Evolutionary conservation across 2,888 invertebrate genomes (phyloP).

Genomic region (Oithona nana): DNA sequence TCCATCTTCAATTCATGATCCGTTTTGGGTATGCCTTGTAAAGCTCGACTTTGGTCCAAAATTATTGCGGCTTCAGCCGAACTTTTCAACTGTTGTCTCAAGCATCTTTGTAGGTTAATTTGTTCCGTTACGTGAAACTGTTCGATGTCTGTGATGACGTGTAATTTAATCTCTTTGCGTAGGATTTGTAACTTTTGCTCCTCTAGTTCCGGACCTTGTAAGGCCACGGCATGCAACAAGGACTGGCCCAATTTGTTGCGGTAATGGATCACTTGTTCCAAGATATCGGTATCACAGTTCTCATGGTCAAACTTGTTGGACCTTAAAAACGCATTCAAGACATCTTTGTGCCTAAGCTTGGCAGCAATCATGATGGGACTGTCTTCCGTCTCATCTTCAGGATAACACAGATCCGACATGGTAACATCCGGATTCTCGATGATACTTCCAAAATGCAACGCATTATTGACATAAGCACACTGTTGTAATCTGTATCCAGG

Average conservation of each 20-base stretch:
- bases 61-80: conserved; percentile 14
- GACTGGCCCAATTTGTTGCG: conserved; percentile 3
- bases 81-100: conserved; percentile 8
- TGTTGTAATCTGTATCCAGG: conserved; percentile 11
- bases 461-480: conserved; percentile 11
- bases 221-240: conserved; percentile 3
- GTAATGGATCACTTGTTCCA: conserved; percentile 2
- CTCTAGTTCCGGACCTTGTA: conserved; percentile 17
- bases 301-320: neutral
- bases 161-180: conserved; percentile 13
- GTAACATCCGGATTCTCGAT: conserved; percentile 9
- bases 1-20: conserved; percentile 10
- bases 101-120: conserved; percentile 12
- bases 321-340: conserved; percentile 2
- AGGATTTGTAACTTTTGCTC: conserved; percentile 16
- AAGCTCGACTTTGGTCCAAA: conserved; percentile 11
- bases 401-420: neutral
- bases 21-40: conserved; percentile 17
- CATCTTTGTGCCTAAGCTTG: conserved; percentile 13
- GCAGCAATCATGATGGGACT: conserved; percentile 17
- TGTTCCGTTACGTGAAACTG: conserved; percentile 15
- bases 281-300: neutral
- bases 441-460: neutral
- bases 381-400: neutral
- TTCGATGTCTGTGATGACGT: conserved; percentile 6